A percentile compares a stretch with the other conserved stretches of the same genome.
These are phyloP conservation scores for Yponomeuta plumbellus DNA, from an alignment of 2,888 invertebrate genomes.

Conservation along the genomic window DNA sequence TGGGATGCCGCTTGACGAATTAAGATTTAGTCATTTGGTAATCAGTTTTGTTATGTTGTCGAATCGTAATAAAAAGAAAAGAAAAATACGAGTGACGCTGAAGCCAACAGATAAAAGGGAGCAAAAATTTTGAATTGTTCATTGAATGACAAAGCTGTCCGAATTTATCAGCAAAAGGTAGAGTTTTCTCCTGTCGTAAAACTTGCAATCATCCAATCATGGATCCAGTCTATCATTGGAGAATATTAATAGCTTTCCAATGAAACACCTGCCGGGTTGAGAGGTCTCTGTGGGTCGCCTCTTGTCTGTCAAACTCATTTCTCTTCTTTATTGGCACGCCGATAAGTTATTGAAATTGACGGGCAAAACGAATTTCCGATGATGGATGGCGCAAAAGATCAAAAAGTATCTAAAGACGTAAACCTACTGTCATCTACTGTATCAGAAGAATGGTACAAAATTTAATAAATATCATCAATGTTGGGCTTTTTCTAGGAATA, in stretches of 20 bases:
- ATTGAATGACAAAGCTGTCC: too few relatives aligned
- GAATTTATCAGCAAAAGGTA: background rate
- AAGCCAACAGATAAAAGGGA: too few relatives aligned
- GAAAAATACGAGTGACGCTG: too few relatives aligned
- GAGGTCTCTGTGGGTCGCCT: constrained; percentile 35
- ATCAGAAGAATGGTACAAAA: too few relatives aligned
- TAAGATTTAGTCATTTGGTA: background rate
- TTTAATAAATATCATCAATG: too few relatives aligned
- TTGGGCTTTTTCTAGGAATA: too few relatives aligned
- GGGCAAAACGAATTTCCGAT: background rate
- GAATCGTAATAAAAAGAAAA: too few relatives aligned
- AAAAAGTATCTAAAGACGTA: background rate
- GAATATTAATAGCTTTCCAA: constrained; percentile 42
- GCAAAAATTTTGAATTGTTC: too few relatives aligned
- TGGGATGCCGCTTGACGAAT: background rate
- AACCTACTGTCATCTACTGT: too few relatives aligned
- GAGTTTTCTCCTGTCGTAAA: constrained; percentile 34
- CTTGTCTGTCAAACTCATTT: background rate
- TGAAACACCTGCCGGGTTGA: constrained; percentile 30
- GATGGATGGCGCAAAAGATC: background rate
- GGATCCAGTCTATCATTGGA: constrained; percentile 27
- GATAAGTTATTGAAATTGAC: constrained; percentile 8
- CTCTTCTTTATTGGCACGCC: constrained; percentile 7
- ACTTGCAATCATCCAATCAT: constrained; percentile 21
- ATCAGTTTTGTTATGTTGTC: background rate